Evolutionary conservation across 2,888 invertebrate species (phyloP).

Genomic region (Lissocephala sabroskyi): DNA sequence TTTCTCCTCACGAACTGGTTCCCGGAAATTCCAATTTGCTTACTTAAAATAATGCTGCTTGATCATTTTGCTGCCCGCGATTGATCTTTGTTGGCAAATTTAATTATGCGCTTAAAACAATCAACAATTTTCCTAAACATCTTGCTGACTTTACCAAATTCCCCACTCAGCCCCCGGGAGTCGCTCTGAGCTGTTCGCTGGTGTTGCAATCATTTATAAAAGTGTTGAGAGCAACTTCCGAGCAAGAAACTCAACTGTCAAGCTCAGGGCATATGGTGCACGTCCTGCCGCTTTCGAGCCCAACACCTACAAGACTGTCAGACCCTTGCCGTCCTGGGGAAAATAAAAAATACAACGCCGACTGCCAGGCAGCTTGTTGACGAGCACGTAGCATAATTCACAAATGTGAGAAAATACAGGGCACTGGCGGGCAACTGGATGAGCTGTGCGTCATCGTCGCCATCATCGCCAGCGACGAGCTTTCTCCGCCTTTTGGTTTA

Average conservation of each 20-base stretch:
- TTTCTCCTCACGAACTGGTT: too few relatives aligned
- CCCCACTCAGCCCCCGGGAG: background rate
- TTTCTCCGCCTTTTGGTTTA: conserved; percentile 13
- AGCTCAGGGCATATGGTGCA: background rate
- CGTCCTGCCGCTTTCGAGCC: conserved; percentile 5
- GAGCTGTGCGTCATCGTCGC: too few relatives aligned
- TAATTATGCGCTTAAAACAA: too few relatives aligned
- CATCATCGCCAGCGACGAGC: conserved; percentile 3
- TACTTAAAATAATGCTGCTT: too few relatives aligned
- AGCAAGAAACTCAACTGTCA: conserved; percentile 4
- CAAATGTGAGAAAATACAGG: conserved; percentile 28
- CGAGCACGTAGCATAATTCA: conserved; percentile 59
- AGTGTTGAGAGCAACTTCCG: conserved; percentile 44
- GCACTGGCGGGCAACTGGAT: conserved; percentile 35
- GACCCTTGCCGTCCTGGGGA: too few relatives aligned
- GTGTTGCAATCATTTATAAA: conserved; percentile 62
- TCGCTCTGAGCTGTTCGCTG: too few relatives aligned
- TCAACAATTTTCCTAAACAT: background rate
- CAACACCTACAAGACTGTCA: background rate
- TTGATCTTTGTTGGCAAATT: too few relatives aligned
- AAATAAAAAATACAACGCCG: background rate
- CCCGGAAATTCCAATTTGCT: too few relatives aligned
- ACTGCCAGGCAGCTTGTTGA: conserved; percentile 11
- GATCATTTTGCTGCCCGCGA: too few relatives aligned
- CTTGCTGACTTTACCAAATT: background rate